These are phyloP conservation scores for Hassar affinis DNA, from an alignment of 2,113 vertebrate genomes.

Conservation along the genomic window DNA sequence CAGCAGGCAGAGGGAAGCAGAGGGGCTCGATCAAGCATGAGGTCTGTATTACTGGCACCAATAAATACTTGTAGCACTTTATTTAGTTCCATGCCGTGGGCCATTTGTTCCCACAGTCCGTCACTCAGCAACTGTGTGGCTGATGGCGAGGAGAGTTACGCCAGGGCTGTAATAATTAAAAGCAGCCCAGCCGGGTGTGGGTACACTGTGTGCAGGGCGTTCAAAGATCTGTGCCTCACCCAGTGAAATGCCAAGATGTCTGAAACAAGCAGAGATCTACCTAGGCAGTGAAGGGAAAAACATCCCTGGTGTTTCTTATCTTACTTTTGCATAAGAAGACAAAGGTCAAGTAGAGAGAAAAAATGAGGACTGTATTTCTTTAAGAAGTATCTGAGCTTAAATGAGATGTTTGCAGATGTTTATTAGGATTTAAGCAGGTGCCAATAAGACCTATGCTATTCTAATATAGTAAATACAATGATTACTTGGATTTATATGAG, in stretches of 20 bases:
- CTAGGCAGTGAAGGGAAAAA: background rate
- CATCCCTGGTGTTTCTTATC: background rate
- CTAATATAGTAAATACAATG: background rate
- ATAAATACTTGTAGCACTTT: slow-evolving; percentile 56
- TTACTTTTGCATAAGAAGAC: background rate
- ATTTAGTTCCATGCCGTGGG: slow-evolving; percentile 58
- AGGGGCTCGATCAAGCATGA: slow-evolving; percentile 41
- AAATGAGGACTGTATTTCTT: background rate
- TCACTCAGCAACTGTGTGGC: slow-evolving; percentile 53
- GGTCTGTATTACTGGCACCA: slow-evolving; percentile 51
- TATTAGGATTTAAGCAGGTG: background rate
- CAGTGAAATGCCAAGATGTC: background rate
- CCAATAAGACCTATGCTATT: background rate
- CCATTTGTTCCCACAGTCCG: slow-evolving; percentile 55
- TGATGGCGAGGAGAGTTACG: slow-evolving; percentile 42
- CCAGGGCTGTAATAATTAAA: slow-evolving; percentile 53
- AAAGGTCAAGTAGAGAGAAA: background rate
- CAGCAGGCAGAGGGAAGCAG: slow-evolving; percentile 36
- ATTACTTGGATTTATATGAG: background rate
- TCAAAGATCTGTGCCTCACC: slow-evolving; percentile 9
- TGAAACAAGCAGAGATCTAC: background rate
- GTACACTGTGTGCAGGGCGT: slow-evolving; percentile 5
- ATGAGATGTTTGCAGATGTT: background rate
- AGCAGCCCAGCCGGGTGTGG: slow-evolving; percentile 38
- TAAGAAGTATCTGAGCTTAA: background rate